phyloP scores from a whole-genome alignment of 2,797 vertebrate genomes.

The Vireo griseus region DNA sequence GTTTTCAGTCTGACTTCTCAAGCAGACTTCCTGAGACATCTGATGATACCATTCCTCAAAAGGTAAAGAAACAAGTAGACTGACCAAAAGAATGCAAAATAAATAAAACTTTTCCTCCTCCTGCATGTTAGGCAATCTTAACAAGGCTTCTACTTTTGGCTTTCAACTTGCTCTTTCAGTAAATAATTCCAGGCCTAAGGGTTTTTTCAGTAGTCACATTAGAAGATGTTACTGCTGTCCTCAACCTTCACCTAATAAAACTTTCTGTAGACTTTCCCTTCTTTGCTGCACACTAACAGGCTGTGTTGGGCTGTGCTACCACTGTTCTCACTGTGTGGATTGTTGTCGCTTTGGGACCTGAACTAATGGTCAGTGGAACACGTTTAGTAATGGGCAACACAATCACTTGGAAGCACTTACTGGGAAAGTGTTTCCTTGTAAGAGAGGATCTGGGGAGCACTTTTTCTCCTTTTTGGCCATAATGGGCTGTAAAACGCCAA shows the following conservation, averaged over 20 bases:
- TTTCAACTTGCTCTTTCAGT: slow-evolving; percentile 56
- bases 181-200: slow-evolving; percentile 39
- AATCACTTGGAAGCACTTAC: not conserved
- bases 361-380: slow-evolving; percentile 32
- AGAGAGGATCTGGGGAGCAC: not conserved
- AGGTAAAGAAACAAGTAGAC: slow-evolving; percentile 74
- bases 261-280: slow-evolving; percentile 19
- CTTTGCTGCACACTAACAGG: slow-evolving; percentile 70
- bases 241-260: slow-evolving; percentile 44
- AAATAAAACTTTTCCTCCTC: slow-evolving; percentile 19
- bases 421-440: not conserved
- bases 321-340: slow-evolving; percentile 36
- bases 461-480: not conserved
- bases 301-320: slow-evolving; percentile 55
- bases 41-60: slow-evolving; percentile 79
- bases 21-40: slow-evolving; percentile 76
- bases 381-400: slow-evolving; percentile 71
- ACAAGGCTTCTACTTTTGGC: slow-evolving; percentile 65
- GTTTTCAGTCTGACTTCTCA: slow-evolving; percentile 81
- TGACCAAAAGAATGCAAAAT: slow-evolving; percentile 45
- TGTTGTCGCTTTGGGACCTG: slow-evolving; percentile 20
- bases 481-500: not conserved
- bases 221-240: not conserved
- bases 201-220: not conserved
- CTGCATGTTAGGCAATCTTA: slow-evolving; percentile 78